These are phyloP conservation scores for Elephantulus edwardii DNA, from an alignment of 2,113 vertebrate genomes.

Conservation along the genomic window DNA sequence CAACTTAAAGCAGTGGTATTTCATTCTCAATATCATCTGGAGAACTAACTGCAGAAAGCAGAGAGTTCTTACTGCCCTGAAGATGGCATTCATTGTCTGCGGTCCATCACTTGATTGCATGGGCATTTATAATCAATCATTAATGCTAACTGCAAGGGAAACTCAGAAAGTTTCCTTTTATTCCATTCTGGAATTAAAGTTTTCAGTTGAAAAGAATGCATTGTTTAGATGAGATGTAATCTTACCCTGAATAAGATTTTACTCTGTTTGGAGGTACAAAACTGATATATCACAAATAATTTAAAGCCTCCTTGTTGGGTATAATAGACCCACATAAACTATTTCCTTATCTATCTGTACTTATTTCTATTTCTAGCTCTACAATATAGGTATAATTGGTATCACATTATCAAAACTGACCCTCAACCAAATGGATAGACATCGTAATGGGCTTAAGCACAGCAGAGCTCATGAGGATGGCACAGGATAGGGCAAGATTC, in stretches of 20 bases:
- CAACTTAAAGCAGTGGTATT: too few species aligned
- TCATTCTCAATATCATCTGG: not conserved
- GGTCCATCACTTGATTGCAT: too few species aligned
- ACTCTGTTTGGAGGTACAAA: not conserved
- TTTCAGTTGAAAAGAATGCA: not conserved
- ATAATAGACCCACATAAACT: too few species aligned
- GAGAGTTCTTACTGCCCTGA: not conserved
- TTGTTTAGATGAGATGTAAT: not conserved
- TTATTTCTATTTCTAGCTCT: not conserved
- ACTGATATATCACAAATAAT: not conserved
- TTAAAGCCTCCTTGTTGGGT: rapidly evolving
- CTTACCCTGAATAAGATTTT: not conserved
- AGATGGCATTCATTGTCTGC: not conserved
- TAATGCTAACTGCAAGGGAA: not conserved
- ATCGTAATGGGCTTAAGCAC: too few species aligned
- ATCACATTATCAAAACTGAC: not conserved
- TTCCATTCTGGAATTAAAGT: not conserved
- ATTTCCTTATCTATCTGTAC: not conserved
- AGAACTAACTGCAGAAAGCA: not conserved
- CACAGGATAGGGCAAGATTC: too few species aligned
- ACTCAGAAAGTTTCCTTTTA: not conserved
- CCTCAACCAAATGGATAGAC: too few species aligned
- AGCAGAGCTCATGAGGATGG: too few species aligned
- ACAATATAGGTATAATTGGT: not conserved
- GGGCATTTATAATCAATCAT: not conserved